phyloP scores from a whole-genome alignment of 92 coral and sea anemone species.

The Actinostola sp. region DNA sequence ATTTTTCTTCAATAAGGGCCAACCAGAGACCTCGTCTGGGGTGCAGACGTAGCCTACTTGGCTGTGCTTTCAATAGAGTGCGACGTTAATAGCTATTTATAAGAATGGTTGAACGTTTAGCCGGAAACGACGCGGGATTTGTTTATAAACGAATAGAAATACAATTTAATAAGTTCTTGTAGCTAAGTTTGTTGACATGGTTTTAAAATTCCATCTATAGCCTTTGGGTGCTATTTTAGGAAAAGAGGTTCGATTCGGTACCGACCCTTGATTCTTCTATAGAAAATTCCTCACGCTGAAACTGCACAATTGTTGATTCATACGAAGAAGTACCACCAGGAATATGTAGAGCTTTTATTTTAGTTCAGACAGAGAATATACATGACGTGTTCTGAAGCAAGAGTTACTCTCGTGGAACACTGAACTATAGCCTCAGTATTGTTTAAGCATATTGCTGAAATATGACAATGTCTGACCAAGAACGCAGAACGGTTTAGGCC shows the following conservation, averaged over 20 bases:
- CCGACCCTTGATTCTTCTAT: too few relatives aligned
- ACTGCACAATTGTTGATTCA: too few relatives aligned
- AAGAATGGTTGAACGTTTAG: constrained; percentile 12
- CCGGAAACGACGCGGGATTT: constrained; percentile 36
- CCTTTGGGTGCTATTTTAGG: background rate
- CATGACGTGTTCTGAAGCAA: too few relatives aligned
- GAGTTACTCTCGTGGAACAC: too few relatives aligned
- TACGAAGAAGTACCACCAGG: too few relatives aligned
- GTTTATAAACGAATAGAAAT: constrained; percentile 22
- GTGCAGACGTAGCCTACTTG: constrained; percentile 20
- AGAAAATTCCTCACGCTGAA: too few relatives aligned
- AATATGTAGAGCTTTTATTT: too few relatives aligned
- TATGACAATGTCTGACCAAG: too few relatives aligned
- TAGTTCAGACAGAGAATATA: too few relatives aligned
- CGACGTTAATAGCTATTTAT: constrained; percentile 17
- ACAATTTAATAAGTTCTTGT: constrained; percentile 27
- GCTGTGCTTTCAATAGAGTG: constrained; percentile 10
- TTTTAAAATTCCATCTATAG: background rate
- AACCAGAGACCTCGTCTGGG: background rate
- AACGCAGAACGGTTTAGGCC: too few relatives aligned
- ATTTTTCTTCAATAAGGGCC: constrained; percentile 15
- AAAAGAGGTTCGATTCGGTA: background rate
- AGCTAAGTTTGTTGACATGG: constrained; percentile 11
- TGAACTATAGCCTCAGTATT: too few relatives aligned
- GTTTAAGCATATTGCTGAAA: too few relatives aligned